Conservation (phyloP, 64 coral and sea anemone species). For the Dendronephthya gigantea region DNA sequence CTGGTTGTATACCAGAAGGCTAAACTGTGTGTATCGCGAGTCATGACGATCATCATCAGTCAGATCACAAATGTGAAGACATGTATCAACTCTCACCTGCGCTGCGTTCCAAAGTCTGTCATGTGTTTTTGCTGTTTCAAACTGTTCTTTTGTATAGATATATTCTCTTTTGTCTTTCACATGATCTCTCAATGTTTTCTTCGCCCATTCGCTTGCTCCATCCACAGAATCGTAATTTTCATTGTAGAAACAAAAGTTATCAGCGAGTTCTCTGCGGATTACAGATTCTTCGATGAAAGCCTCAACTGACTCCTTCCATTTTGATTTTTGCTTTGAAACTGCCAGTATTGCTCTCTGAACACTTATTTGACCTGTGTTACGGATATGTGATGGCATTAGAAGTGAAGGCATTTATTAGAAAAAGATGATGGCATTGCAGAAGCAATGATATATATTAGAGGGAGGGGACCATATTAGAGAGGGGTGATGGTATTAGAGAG, state of each 20-base stretch:
- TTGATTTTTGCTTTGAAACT: slow-evolving; percentile 30
- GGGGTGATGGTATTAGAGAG: too few species aligned
- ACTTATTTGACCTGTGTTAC: slow-evolving; percentile 44
- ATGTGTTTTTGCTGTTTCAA: slow-evolving; percentile 47
- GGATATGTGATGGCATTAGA: not conserved
- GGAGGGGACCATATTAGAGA: too few species aligned
- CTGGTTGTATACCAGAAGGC: too few species aligned
- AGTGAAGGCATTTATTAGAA: too few species aligned
- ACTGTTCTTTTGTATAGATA: slow-evolving; percentile 44
- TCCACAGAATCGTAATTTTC: slow-evolving; percentile 48
- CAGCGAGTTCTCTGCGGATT: slow-evolving; percentile 48
- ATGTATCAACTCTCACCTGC: too few species aligned
- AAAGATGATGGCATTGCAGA: too few species aligned
- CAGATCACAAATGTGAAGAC: too few species aligned
- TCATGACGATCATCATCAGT: too few species aligned
- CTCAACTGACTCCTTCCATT: slow-evolving; percentile 57
- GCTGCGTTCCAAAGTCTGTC: slow-evolving; percentile 81
- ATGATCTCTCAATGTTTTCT: slow-evolving; percentile 50
- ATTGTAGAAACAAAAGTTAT: slow-evolving; percentile 58
- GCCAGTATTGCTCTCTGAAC: slow-evolving; percentile 54
- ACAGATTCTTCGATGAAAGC: slow-evolving; percentile 58
- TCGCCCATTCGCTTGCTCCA: slow-evolving; percentile 51
- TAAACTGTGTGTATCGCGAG: too few species aligned
- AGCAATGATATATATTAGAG: too few species aligned
- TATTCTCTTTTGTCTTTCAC: slow-evolving; percentile 41